Percentiles rank a stretch among this genome's conserved stretches.
Conservation (phyloP, 2,113 vertebrate genomes). For the Lucifuga dentata region DNA sequence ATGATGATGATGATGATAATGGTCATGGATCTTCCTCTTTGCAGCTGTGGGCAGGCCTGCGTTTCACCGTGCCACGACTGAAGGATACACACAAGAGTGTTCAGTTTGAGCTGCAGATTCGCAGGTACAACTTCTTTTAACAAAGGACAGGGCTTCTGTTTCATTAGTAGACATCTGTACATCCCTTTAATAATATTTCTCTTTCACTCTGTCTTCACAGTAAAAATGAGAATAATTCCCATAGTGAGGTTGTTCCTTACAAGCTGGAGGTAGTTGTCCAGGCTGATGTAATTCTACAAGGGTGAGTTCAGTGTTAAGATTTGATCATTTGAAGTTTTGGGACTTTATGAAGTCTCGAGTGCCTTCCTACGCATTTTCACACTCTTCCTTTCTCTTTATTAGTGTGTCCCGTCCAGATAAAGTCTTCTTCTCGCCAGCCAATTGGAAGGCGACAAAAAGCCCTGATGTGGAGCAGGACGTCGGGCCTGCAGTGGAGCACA, state of each 20-base stretch:
- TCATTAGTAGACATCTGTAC: background rate
- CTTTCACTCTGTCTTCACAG: slow-evolving; percentile 73
- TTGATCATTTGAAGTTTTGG: slow-evolving; percentile 40
- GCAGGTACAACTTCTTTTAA: slow-evolving; percentile 80
- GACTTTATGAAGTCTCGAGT: slow-evolving; percentile 22
- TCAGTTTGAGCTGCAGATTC: slow-evolving; percentile 93
- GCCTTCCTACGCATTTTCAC: slow-evolving; percentile 28
- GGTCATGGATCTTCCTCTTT: slow-evolving; percentile 12
- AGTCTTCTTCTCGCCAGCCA: slow-evolving; percentile 85
- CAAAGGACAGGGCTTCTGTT: background rate
- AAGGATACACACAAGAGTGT: slow-evolving; percentile 86
- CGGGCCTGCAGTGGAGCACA: slow-evolving; percentile 88
- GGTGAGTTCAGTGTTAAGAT: slow-evolving; percentile 81
- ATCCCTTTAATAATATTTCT: background rate
- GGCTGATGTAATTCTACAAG: slow-evolving; percentile 86
- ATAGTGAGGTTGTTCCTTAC: slow-evolving; percentile 87
- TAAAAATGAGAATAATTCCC: slow-evolving; percentile 94
- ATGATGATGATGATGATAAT: slow-evolving; percentile 9
- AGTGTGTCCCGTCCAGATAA: slow-evolving; percentile 91
- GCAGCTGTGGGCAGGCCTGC: slow-evolving; percentile 90
- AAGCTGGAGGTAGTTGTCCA: slow-evolving; percentile 86
- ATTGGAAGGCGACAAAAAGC: slow-evolving; percentile 84
- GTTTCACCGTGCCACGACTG: slow-evolving; percentile 89
- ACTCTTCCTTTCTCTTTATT: slow-evolving; percentile 35
- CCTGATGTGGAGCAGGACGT: slow-evolving; percentile 83